A percentile compares a stretch with the other conserved stretches of the same genome.
Conservation (phyloP, 2,113 vertebrate species). For the Rattus norvegicus region GRCr8 NC_086020.1:233539001-233539500, state of each 20-base stretch:
- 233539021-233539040: not conserved
- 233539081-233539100: not conserved
- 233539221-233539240: not conserved
- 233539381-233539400: not conserved
- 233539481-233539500: slow-evolving; percentile 66
- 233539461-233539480: slow-evolving; percentile 58
- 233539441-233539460: slow-evolving; percentile 55
- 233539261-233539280: not conserved
- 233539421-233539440: slow-evolving; percentile 29
- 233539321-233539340: not conserved
- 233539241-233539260: not conserved
- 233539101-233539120: not conserved
- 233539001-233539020: not conserved
- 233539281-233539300: not conserved
- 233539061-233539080: not conserved
- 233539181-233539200: not conserved
- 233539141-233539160: not conserved
- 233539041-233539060: not conserved
- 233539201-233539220: not conserved
- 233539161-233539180: not conserved
- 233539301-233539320: not conserved
- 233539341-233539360: not conserved
- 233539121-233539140: not conserved
- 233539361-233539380: not conserved
- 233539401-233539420: not conserved